Base-by-base conservation (phyloP, 2,113 vertebrate genomes). In the Muscicapa adusta region DNA sequence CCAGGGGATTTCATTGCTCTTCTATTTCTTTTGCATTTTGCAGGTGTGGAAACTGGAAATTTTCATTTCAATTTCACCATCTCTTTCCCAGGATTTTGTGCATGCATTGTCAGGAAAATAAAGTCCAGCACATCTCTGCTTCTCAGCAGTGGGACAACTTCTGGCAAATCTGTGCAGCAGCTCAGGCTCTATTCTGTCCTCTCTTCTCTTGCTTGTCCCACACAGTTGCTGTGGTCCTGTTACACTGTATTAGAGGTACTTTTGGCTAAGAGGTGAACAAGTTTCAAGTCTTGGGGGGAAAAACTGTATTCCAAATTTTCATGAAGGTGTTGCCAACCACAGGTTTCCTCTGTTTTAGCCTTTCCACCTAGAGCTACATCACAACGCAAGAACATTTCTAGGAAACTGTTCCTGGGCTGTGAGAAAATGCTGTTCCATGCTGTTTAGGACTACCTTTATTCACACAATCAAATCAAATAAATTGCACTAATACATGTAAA, bases 201-300 rank as follows among this genome's bases (percentile, higher is more conserved):
- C 15, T 45, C 15, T 18, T 36, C 36, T 56, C 51, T 20, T 33
- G 14, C 24, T 65, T 33, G 6, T 29, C 48, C 42, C 61, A 47
- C 25, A 33, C 3, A 76, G 22, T 4, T 51, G 8, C 31, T 56
- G 4, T 36, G 17, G 10, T 50, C 29, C 31, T 38, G 3, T 40
- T 78, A 34, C 24, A 33, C 9, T 18, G 12, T 6, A 45, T 29
- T 51, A 38, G 15, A 66, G 34, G 2, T 51, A 12, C 15, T 51
- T 71, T 58, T 62, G 24, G 58, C 12, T 14, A 31, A 57, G 18
- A 76, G 5, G 2, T n/a, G 14, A 78, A 45, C 0, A 0, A 18
- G 4, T 0, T 66, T 78, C 38, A 6, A 36, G 19, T 13, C 16
- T 33, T 19, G 9, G 2, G 2, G 8, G 3, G 3, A 14, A 5